Conservation (phyloP, 2,113 vertebrate species). For the Bos taurus region ARS-UCD2.0 NC_037339.1:54843501-54844000, state of each 20-base stretch:
- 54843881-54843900: neutral
- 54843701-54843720: slow-evolving; percentile 77
- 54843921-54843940: neutral
- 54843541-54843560: neutral
- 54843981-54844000: neutral
- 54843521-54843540: neutral
- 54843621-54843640: neutral
- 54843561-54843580: neutral
- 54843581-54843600: neutral
- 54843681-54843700: slow-evolving; percentile 68
- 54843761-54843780: slow-evolving; percentile 73
- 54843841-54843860: slow-evolving; percentile 21
- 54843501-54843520: neutral
- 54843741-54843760: slow-evolving; percentile 75
- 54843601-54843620: neutral
- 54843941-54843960: neutral
- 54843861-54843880: neutral
- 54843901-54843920: neutral
- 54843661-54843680: slow-evolving; percentile 1
- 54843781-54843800: slow-evolving; percentile 72
- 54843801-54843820: slow-evolving; percentile 64
- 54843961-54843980: neutral
- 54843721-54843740: slow-evolving; percentile 41
- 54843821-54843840: slow-evolving; percentile 58
- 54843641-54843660: slow-evolving; percentile 29